These are phyloP conservation scores for Onchidella celtica DNA, from an alignment of 2,888 invertebrate species.

Conservation along the genomic window DNA sequence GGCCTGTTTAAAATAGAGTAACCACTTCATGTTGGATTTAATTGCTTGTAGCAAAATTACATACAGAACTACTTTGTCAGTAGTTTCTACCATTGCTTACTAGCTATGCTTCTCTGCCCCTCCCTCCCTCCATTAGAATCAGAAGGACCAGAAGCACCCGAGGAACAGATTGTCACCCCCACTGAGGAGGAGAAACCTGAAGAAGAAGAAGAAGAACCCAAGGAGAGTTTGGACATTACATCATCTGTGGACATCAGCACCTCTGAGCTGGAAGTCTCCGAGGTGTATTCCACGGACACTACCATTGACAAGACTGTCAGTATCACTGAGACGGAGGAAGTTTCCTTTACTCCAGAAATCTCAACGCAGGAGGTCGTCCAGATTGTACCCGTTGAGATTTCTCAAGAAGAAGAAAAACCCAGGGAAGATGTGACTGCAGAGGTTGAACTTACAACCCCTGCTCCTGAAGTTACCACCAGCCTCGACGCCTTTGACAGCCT, in stretches of 20 bases:
- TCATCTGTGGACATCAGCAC: conserved; percentile 58
- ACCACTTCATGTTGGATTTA: no score
- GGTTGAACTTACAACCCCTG: conserved; percentile 27
- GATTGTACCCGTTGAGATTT: conserved; percentile 59
- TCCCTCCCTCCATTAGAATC: conserved; percentile 17
- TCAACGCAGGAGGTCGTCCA: conserved; percentile 36
- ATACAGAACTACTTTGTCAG: no score
- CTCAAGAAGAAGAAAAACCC: conserved; percentile 52
- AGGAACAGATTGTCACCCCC: conserved; percentile 21
- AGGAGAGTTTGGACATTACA: conserved; percentile 40
- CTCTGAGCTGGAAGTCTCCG: conserved; percentile 64
- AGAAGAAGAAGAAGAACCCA: conserved; percentile 15
- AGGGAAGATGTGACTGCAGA: conserved; percentile 34
- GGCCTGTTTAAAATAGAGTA: no score
- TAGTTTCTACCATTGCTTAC: not conserved
- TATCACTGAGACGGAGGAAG: conserved; percentile 71
- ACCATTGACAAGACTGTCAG: conserved; percentile 61
- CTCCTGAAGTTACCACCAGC: conserved; percentile 38
- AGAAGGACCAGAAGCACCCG: conserved; percentile 22
- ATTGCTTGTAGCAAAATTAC: no score
- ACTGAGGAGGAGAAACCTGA: conserved; percentile 58
- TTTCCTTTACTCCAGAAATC: conserved; percentile 69
- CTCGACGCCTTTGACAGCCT: conserved; percentile 52
- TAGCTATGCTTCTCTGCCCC: not conserved
- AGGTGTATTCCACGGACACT: conserved; percentile 67